phyloP scores from a whole-genome alignment of 2,797 vertebrate species.

The Stomatorhinus walkeri region DNA sequence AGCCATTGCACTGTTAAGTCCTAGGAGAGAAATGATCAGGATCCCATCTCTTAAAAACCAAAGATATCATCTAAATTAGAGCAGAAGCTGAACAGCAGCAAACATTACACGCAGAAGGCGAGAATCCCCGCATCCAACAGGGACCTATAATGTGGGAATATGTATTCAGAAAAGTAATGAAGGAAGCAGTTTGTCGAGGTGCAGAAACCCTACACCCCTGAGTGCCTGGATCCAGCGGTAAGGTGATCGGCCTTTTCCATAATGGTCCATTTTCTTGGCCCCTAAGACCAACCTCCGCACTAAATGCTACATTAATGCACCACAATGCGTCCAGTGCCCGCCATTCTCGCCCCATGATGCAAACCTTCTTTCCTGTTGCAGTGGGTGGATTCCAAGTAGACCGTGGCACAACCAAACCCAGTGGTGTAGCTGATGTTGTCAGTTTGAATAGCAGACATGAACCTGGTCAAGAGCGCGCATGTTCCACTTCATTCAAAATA shows the following conservation, averaged over 20 bases:
- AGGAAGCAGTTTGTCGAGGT: neutral
- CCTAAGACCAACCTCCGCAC: neutral
- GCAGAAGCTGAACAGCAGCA: neutral
- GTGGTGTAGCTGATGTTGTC: neutral
- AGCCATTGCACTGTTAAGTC: neutral
- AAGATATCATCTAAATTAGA: neutral
- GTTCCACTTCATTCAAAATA: neutral
- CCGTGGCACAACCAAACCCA: neutral
- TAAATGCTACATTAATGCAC: neutral
- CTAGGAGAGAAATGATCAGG: neutral
- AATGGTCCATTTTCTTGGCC: slow-evolving; percentile 8
- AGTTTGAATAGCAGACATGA: neutral
- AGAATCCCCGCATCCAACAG: neutral
- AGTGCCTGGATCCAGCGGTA: slow-evolving; percentile 4
- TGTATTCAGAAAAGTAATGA: neutral
- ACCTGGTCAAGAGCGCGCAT: neutral
- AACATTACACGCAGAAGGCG: neutral
- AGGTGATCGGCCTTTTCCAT: neutral
- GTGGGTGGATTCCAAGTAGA: neutral
- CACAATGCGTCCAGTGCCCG: neutral
- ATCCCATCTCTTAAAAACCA: neutral
- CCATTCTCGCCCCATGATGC: neutral
- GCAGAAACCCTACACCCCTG: neutral
- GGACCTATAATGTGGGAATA: neutral
- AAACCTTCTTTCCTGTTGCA: neutral